Base-by-base conservation (phyloP, 2,797 vertebrate species). In the Smutsia temminckii region DNA sequence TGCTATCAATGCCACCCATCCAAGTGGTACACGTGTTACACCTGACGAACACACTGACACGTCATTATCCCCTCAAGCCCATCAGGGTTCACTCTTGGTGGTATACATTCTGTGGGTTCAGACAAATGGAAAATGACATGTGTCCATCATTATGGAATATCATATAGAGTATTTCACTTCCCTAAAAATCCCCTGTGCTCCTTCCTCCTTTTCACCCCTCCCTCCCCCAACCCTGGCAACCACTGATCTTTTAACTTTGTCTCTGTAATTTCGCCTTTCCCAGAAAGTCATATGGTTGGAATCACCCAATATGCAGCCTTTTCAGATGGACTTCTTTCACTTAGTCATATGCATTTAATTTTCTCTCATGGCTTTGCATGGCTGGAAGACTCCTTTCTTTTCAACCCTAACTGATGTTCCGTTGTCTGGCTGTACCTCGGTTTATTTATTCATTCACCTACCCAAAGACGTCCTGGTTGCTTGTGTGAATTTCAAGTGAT, bases 401-500 rank as follows among this genome's bases (percentile, higher is more conserved):
- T 63, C 55, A 71, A 63, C 11, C 10, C 29, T 34, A 71, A 77
- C 10, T 69, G 59, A 10, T 7, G 34, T 51, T 42, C 40, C 32
- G 25, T 40, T 37, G 51, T 32, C 46, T 32, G 42, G 14, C 23
- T 23, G 34, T 20, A 23, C 63, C 32, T 18, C 16, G 18, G 68
- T 75, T 79, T 14, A 10, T 12, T 46, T 18, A 64, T 21, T 29
- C 49, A 5, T 16, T 66, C 10, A 25, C 25, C 59, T 64, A 32
- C 59, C 23, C 37, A 66, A 83, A 61, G 32, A n/a, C 49, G 59
- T 68, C 59, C 49, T 66, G 25, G 32, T 59, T 29, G 29, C 37
- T 79, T 75, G 53, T 59, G 20, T 20, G 40, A 66, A 40, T 91
- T 93, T 85, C 32, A n/a, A 72, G 29, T 81, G 51, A 91, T 66